A percentile compares a stretch with the other conserved stretches of the same genome.
Evolutionary conservation across 2,888 invertebrate species (phyloP).

Genomic region (Chrysina gloriosa): DNA sequence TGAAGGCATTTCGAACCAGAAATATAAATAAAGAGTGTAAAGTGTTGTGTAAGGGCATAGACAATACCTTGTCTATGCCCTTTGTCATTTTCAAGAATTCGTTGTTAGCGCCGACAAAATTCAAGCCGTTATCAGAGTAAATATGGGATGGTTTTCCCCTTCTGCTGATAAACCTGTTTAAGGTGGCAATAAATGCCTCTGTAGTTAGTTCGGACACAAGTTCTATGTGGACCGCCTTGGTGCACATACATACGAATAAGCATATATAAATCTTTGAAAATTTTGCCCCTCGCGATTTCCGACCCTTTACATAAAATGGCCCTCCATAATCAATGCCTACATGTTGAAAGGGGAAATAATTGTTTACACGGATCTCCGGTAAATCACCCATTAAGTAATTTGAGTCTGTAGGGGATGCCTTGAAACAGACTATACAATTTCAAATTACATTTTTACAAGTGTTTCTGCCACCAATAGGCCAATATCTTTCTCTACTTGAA

Average conservation of each 20-base stretch:
- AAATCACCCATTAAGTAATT: conserved; percentile 26
- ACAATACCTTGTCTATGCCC: no score
- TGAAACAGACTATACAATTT: conserved; percentile 35
- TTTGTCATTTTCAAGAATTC: no score
- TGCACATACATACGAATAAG: not conserved
- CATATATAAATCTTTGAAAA: not conserved
- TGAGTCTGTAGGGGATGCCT: not conserved
- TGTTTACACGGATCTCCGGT: not conserved
- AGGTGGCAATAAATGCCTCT: conserved; percentile 46
- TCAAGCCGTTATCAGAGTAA: conserved; percentile 48
- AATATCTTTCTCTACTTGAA: conserved; percentile 40
- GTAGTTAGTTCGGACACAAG: conserved; percentile 44
- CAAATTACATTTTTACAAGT: conserved; percentile 25
- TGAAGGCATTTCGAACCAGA: no score
- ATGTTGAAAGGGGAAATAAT: not conserved
- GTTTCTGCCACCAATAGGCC: conserved; percentile 39
- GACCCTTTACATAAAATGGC: not conserved
- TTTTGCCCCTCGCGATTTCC: not conserved
- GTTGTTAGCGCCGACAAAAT: conserved; percentile 38
- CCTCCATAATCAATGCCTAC: not conserved
- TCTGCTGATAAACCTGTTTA: conserved; percentile 47
- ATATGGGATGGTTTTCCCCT: conserved; percentile 45
- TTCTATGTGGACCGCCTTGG: conserved; percentile 49
- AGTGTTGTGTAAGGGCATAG: no score
- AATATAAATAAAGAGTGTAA: no score